Evolutionary conservation across 2,797 vertebrate species (phyloP).

Genomic region (Sciurus carolinensis): DNA sequence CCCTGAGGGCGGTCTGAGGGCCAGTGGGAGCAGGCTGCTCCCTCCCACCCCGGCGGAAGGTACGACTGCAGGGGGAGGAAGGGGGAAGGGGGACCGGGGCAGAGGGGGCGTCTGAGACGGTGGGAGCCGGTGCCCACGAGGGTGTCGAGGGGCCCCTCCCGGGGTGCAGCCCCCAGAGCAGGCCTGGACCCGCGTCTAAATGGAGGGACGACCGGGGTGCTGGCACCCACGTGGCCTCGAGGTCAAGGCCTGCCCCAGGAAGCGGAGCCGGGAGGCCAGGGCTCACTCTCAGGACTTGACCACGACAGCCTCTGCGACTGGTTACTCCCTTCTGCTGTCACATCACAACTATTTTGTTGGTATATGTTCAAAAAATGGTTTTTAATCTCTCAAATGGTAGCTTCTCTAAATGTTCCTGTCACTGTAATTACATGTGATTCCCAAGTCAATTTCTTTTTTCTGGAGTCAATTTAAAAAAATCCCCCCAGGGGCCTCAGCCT

Average conservation of each 20-base stretch:
- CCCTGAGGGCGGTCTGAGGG: background rate
- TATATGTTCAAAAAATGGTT: constrained; percentile 69
- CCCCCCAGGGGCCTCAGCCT: background rate
- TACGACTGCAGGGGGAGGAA: too few species aligned
- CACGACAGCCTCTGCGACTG: accelerated
- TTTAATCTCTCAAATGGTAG: constrained; percentile 74
- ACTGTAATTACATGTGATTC: constrained; percentile 52
- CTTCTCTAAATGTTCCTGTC: constrained; percentile 64
- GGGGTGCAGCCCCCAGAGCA: accelerated
- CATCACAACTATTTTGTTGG: constrained; percentile 51
- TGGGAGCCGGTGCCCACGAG: background rate
- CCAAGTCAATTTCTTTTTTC: constrained; percentile 25
- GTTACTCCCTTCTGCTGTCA: background rate
- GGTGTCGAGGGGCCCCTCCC: background rate
- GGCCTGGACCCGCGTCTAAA: accelerated
- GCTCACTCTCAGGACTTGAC: background rate
- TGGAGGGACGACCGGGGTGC: background rate
- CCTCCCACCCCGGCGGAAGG: accelerated
- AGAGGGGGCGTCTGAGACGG: background rate
- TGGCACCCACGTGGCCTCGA: accelerated
- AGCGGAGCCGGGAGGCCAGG: accelerated
- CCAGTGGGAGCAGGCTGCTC: background rate
- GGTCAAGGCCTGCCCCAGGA: accelerated
- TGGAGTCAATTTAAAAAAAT: constrained; percentile 40
- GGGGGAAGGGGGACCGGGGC: background rate